These are phyloP conservation scores for Cheirogaleus medius DNA, from an alignment of 2,113 vertebrate species.

Conservation along the genomic window DNA sequence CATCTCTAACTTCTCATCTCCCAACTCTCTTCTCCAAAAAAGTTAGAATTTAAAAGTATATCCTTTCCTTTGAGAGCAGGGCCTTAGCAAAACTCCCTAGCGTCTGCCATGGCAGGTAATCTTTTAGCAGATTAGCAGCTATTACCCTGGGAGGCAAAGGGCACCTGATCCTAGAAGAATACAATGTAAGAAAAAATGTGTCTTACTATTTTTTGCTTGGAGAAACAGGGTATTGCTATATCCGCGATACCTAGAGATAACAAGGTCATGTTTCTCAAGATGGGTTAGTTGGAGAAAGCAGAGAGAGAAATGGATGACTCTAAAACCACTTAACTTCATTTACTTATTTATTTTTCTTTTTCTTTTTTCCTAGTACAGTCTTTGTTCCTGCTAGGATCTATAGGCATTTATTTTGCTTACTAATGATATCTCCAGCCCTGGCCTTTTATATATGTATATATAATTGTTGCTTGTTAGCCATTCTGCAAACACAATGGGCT, in stretches of 20 bases:
- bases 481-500: background rate
- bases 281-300: background rate
- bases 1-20: background rate
- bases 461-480: background rate
- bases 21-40: background rate
- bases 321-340: background rate
- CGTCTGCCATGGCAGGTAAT: background rate
- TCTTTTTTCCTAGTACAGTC: background rate
- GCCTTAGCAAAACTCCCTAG: background rate
- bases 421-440: background rate
- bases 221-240: background rate
- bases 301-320: background rate
- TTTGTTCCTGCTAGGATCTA: background rate
- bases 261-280: background rate
- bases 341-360: background rate
- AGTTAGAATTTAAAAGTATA: background rate
- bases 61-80: background rate
- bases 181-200: background rate
- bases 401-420: conserved; percentile 3
- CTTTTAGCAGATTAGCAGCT: background rate
- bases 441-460: background rate
- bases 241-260: background rate
- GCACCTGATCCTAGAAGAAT: background rate
- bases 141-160: background rate
- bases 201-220: background rate